Percentiles rank a stretch among this genome's conserved stretches.
Conservation (phyloP, 2,113 vertebrate genomes). For the Ptilorrhoa leucosticta region DNA sequence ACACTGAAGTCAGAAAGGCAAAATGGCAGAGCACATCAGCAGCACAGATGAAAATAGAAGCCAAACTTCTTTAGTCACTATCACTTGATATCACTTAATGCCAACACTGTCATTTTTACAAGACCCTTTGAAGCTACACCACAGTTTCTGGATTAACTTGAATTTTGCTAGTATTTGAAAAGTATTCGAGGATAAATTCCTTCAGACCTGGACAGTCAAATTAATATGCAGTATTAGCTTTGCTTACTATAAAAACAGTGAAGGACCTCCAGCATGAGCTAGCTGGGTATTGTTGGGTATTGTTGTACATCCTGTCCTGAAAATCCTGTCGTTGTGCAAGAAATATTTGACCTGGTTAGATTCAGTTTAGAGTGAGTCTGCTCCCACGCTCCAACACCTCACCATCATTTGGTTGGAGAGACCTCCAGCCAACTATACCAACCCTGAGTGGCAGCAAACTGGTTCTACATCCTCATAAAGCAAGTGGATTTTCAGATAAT, state of each 20-base stretch:
- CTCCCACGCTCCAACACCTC: neutral
- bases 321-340: neutral
- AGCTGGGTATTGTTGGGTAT: no score
- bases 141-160: neutral
- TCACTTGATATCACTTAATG: neutral
- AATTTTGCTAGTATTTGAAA: neutral
- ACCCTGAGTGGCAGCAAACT: neutral
- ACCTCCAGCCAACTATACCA: neutral
- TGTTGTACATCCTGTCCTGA: neutral
- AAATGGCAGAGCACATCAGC: neutral
- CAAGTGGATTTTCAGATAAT: neutral
- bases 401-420: neutral
- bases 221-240: neutral
- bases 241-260: neutral
- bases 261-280: neutral
- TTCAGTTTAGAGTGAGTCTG: neutral
- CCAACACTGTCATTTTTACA: neutral
- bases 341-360: neutral
- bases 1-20: neutral
- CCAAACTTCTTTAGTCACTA: neutral
- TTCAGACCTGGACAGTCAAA: neutral
- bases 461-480: neutral
- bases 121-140: neutral
- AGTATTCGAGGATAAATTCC: accelerated
- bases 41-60: neutral